These are phyloP conservation scores for Gambusia holbrooki DNA, from an alignment of 2,113 vertebrate species.

Conservation along the genomic window DNA sequence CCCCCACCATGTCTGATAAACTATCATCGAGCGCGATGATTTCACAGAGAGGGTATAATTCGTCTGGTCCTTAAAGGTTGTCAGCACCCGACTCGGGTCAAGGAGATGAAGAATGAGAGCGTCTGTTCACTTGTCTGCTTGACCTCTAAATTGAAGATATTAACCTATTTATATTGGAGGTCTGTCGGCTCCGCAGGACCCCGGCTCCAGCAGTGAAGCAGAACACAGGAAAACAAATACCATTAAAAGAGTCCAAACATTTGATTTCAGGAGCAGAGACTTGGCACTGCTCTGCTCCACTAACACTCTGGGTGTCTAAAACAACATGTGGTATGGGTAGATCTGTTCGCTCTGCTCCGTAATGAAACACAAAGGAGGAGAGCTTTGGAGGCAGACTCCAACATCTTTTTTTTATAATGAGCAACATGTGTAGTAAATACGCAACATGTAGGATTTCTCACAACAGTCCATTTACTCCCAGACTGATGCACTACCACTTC, in stretches of 20 bases:
- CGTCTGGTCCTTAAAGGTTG: conserved; percentile 48
- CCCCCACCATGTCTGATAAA: conserved; percentile 42
- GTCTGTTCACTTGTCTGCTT: conserved; percentile 43
- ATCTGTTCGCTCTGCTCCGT: not conserved
- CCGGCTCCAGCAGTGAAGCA: conserved; percentile 31
- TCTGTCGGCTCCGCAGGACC: conserved; percentile 43
- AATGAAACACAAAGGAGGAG: not conserved
- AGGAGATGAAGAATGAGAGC: conserved; percentile 47
- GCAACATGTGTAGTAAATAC: conserved; percentile 43
- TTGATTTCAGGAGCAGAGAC: conserved; percentile 28
- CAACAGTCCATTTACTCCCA: conserved; percentile 34
- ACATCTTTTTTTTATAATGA: conserved; percentile 7
- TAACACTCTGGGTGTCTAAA: conserved; percentile 26
- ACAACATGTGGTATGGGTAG: conserved; percentile 1
- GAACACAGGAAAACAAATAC: conserved; percentile 55
- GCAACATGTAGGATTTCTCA: conserved; percentile 48
- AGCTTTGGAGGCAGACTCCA: not conserved
- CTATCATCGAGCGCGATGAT: conserved; percentile 45
- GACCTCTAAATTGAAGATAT: conserved; percentile 65
- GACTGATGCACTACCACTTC: conserved; percentile 54
- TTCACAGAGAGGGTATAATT: conserved; percentile 47
- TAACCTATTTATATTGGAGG: conserved; percentile 59
- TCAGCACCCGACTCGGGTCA: conserved; percentile 41
- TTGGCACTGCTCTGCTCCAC: conserved; percentile 18
- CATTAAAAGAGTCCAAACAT: conserved; percentile 33